Base-by-base conservation (phyloP, 2,888 invertebrate genomes). In the Microdon myrmicae region DNA sequence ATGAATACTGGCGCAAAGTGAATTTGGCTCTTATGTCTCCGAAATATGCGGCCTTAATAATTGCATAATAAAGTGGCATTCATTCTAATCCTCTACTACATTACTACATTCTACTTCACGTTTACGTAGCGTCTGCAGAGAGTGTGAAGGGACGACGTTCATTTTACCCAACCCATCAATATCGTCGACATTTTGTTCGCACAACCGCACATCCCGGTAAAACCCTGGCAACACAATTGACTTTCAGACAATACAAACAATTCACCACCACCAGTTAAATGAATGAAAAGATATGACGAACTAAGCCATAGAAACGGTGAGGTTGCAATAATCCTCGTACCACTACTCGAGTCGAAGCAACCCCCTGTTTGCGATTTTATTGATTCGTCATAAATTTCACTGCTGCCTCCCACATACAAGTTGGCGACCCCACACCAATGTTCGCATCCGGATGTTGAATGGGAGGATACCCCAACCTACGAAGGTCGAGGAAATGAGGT, bases 71-170 rank as follows among this genome's bases (percentile, higher is more conserved):
- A 54, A 44, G 32, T 48, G 38, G 16, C 49, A 28, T 48, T 23
- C 9, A 13, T 28, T 19, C 22, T 29, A n/a, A 5, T 16, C 9
- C 12, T 8, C 2, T 7, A 4, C 5, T n/a, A 17, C n/a, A 10
- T 8, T 10, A 14, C 6, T 25, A 7, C 16, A 8, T 10, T 20
- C 1, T 3, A 14, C 12, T 10, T 38, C 25, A 43, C 12, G 17
- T 25, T 44, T 39, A 55, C 55, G 55, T 61, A 61, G 55, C 55
- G 55, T 34, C 44, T 61, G 61, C 55, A 55, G 55, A 49, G 55
- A 44, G 34, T 49, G n/a, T n/a, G n/a, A n/a, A n/a, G n/a, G n/a
- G n/a, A n/a, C n/a, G n/a, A 14, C 19, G 8, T 13, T 14, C 16
- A 47, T 41, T 29, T 25, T 12, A 9, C 19, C 13, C 20, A 14